Conservation (phyloP, 2,888 invertebrate species). For the Vanessa cardui region DNA sequence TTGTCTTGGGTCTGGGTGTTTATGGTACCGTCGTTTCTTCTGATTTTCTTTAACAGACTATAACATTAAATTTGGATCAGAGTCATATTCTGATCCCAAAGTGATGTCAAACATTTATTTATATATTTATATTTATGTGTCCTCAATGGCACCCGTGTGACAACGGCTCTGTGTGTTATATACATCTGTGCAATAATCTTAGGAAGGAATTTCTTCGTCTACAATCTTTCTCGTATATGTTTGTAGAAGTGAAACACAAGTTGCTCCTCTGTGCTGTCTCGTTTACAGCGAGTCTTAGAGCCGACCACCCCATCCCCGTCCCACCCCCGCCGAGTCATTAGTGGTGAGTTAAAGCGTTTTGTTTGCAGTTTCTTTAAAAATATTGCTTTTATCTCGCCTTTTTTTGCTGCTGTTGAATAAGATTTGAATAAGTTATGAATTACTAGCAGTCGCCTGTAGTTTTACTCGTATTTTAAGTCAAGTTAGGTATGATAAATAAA, state of each 20-base stretch:
- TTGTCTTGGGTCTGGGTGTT: too few relatives aligned
- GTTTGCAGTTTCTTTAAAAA: constrained; percentile 27
- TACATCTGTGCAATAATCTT: background rate
- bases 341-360: constrained; percentile 29
- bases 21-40: too few relatives aligned
- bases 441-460: too few relatives aligned
- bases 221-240: background rate
- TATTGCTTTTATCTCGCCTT: constrained; percentile 27
- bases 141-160: too few relatives aligned
- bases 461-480: too few relatives aligned
- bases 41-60: too few relatives aligned
- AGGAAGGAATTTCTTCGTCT: constrained; percentile 1
- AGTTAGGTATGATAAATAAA: too few relatives aligned
- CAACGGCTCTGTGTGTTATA: background rate
- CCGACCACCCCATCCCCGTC: background rate
- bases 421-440: constrained; percentile 22
- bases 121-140: too few relatives aligned
- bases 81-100: too few relatives aligned
- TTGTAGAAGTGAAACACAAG: constrained; percentile 6
- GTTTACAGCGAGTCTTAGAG: constrained; percentile 9
- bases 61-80: too few relatives aligned
- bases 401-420: constrained; percentile 16
- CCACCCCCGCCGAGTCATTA: constrained; percentile 22
- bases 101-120: too few relatives aligned
- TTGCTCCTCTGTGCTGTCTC: constrained; percentile 4